Evolutionary conservation across 2,888 invertebrate genomes (phyloP), one percentile per base, ranked within the genome.

Genomic region (Pseudolycoriella hygida): DNA sequence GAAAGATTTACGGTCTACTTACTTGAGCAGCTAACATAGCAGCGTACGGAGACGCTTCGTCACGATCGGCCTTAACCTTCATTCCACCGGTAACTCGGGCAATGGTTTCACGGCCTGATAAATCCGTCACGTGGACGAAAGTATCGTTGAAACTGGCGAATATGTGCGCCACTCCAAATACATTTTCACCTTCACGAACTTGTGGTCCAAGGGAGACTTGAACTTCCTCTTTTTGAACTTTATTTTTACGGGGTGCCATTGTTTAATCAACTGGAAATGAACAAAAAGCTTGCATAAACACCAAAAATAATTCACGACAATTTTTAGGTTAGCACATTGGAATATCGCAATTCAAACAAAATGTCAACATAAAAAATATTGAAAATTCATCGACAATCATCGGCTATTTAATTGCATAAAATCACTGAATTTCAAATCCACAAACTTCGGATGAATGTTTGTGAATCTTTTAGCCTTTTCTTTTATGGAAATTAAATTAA

Each of bases 1-100:
- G 3, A 49, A 51, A 53, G 54, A 54, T 50, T 40, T 49, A 42
- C 57, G 57, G 15, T 20, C 59, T 30, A 57, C 55, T 60, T 68
- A 87, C 87, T 76, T 98, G 97, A 53, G 97, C 97, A 56, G 98
- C 98, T 71, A 98, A 92, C 98, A 98, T 99, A 79, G 98, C 98
- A 59, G 98, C 98, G 64, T 98, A 99, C 42, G 98, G 98, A 41
- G 97, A 97, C 52, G 98, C 93, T 70, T 98, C 98, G 69, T 98
- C 98, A 73, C 98, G 83, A 72, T 99, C 98, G 56, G 98, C 98
- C 71, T 98, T 98, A 41, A 99, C 98, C 72, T 98, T 98, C 98
- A 98, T 99, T 50, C 92, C 92, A 57, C 92, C 90, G 55, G 98
- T 98, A 45, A 98, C 90, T 60, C 97, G 75, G 53, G 87, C 85